phyloP scores from a whole-genome alignment of 2,888 invertebrate species.

The Sceliomorpha sp. region DNA sequence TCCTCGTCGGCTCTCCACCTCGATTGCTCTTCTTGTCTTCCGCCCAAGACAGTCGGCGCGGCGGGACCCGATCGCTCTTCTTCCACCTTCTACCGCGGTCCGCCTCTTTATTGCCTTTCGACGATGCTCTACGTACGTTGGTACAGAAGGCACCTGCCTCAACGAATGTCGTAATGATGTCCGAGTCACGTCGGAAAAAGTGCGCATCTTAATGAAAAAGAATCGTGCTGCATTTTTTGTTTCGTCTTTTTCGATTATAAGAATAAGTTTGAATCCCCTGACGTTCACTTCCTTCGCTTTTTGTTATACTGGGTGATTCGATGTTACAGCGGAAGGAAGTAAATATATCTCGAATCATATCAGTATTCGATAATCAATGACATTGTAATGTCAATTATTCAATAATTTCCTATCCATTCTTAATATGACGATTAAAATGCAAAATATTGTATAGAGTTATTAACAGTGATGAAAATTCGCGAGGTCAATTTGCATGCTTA shows the following conservation, averaged over 20 bases:
- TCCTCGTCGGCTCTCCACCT: constrained; percentile 32
- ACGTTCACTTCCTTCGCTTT: too few species aligned
- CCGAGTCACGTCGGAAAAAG: constrained; percentile 12
- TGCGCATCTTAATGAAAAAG: constrained; percentile 3
- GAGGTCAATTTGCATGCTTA: constrained; percentile 35
- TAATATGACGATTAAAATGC: neutral
- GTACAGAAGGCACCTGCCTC: constrained; percentile 62
- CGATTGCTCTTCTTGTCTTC: constrained; percentile 50
- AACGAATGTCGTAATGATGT: constrained; percentile 59
- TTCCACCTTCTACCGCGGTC: constrained; percentile 51
- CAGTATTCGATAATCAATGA: too few species aligned
- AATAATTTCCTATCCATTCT: neutral
- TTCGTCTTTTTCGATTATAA: neutral
- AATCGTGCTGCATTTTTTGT: neutral
- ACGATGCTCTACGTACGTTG: constrained; percentile 57
- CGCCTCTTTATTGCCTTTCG: constrained; percentile 49
- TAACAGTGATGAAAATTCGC: constrained; percentile 35
- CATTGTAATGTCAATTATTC: too few species aligned
- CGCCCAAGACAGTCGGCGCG: constrained; percentile 31
- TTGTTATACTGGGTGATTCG: too few species aligned
- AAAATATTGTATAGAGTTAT: constrained; percentile 39
- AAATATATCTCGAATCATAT: too few species aligned
- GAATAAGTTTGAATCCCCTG: neutral
- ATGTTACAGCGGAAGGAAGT: too few species aligned
- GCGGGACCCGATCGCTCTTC: constrained; percentile 55